Percentiles rank a stretch among this genome's conserved stretches.
Conservation (phyloP, 2,113 vertebrate genomes). For the Osmerus mordax region DNA sequence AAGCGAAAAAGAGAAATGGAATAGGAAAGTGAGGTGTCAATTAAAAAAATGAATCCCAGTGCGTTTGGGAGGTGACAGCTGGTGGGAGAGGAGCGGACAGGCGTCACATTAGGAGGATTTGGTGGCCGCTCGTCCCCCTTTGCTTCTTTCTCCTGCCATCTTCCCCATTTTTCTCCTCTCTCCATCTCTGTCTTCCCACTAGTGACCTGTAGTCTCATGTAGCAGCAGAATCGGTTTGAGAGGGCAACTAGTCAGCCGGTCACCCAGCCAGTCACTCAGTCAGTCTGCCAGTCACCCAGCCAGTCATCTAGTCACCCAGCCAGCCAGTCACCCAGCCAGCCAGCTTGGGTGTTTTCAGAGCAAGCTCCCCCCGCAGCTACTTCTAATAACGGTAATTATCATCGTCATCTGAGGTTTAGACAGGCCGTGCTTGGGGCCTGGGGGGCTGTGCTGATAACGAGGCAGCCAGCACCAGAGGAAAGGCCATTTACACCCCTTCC, state of each 20-base stretch:
- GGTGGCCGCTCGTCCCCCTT: constrained; percentile 63
- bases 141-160: constrained; percentile 50
- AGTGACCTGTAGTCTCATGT: background rate
- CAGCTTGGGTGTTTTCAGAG: constrained; percentile 55
- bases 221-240: too few relatives aligned
- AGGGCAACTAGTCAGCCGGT: too few relatives aligned
- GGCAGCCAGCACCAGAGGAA: constrained; percentile 62
- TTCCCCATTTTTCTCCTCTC: constrained; percentile 44
- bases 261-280: too few relatives aligned
- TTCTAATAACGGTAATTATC: constrained; percentile 82
- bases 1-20: constrained; percentile 72
- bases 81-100: constrained; percentile 90
- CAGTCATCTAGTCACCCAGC: too few relatives aligned
- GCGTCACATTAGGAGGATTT: constrained; percentile 76
- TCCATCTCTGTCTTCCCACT: constrained; percentile 11
- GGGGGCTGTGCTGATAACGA: constrained; percentile 72
- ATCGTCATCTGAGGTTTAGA: constrained; percentile 74
- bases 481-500: constrained; percentile 57
- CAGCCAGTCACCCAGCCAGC: background rate
- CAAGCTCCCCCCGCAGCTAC: constrained; percentile 76
- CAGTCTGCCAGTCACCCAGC: too few relatives aligned
- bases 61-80: constrained; percentile 84
- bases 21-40: constrained; percentile 88
- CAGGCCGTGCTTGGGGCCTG: constrained; percentile 75
- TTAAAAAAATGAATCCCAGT: constrained; percentile 90